Conservation (phyloP, 37 sponge, comb jelly and placozoan genomes). For the Geodia barretti region DNA sequence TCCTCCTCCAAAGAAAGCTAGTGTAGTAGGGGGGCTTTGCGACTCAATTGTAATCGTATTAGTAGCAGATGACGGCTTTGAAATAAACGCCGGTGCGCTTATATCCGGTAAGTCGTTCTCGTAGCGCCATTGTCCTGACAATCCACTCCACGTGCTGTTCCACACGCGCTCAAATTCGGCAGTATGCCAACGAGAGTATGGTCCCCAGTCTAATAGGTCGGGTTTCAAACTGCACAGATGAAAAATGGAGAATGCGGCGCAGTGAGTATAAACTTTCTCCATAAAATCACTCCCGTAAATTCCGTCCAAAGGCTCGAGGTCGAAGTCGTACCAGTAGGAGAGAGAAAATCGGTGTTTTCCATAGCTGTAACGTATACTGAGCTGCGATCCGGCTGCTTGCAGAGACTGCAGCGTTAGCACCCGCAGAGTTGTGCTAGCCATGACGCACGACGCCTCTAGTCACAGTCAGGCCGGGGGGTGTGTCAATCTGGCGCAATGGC, state of each 20-base stretch:
- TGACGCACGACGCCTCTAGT: too few species aligned
- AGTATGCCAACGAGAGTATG: conserved; percentile 10
- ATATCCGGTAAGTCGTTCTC: conserved; percentile 15
- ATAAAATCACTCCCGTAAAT: conserved; percentile 11
- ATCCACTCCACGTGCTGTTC: not conserved
- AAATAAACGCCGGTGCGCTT: not conserved
- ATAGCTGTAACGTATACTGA: conserved; percentile 16
- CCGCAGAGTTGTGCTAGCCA: too few species aligned
- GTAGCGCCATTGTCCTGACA: conserved; percentile 32
- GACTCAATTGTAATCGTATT: not conserved
- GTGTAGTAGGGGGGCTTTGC: not conserved
- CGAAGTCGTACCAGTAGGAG: conserved; percentile 29
- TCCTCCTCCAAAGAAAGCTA: conserved; percentile 9
- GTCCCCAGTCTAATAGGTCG: conserved; percentile 2
- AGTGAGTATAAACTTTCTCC: conserved; percentile 21
- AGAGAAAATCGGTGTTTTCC: not conserved
- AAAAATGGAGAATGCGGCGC: conserved; percentile 1
- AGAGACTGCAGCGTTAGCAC: conserved; percentile 8
- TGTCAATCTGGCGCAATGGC: too few species aligned
- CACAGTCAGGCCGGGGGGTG: too few species aligned
- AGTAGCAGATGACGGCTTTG: not conserved
- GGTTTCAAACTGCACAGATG: conserved; percentile 1
- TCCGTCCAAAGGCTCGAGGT: not conserved
- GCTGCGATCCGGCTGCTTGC: not conserved
- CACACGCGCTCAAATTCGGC: conserved; percentile 26